Percentiles rank a stretch among this genome's conserved stretches.
Evolutionary conservation across 1,140 invertebrate genomes (phyloP).

Genomic region (Subanguina moxae): DNA sequence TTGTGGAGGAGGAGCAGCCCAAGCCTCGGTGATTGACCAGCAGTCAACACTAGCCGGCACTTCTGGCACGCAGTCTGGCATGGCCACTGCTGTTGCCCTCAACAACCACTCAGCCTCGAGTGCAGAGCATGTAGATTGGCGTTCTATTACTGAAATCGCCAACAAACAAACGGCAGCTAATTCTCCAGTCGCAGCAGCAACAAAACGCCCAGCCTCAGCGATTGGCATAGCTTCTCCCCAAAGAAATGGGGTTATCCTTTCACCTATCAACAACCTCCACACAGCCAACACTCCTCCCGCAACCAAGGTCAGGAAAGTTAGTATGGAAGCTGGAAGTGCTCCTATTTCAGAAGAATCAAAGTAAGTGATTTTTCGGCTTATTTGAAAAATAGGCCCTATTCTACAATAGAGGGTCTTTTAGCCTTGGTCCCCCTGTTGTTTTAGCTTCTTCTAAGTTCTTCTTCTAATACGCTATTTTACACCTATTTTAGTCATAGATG

Average conservation of each 20-base stretch:
- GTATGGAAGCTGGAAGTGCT: background rate
- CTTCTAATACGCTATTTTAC: too few relatives aligned
- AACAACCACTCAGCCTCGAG: too few relatives aligned
- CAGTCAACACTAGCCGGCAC: too few relatives aligned
- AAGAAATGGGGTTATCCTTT: background rate
- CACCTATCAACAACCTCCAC: background rate
- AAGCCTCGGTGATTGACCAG: too few relatives aligned
- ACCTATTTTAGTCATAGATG: too few relatives aligned
- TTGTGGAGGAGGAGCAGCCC: too few relatives aligned
- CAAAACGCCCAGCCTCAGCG: background rate
- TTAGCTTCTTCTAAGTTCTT: too few relatives aligned
- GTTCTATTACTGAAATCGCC: background rate
- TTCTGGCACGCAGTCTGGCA: too few relatives aligned
- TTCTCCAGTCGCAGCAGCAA: background rate
- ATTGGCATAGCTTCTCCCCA: background rate
- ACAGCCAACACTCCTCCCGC: background rate
- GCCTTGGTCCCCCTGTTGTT: too few relatives aligned
- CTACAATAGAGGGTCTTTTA: too few relatives aligned
- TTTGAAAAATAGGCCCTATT: too few relatives aligned
- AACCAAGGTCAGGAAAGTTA: background rate
- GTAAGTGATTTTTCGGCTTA: conserved; percentile 3
- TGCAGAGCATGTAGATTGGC: background rate
- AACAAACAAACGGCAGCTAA: background rate
- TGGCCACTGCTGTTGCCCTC: too few relatives aligned
- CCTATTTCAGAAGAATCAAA: background rate